Base-by-base conservation (phyloP, 2,888 invertebrate genomes). In the Drosophila cracens region DNA sequence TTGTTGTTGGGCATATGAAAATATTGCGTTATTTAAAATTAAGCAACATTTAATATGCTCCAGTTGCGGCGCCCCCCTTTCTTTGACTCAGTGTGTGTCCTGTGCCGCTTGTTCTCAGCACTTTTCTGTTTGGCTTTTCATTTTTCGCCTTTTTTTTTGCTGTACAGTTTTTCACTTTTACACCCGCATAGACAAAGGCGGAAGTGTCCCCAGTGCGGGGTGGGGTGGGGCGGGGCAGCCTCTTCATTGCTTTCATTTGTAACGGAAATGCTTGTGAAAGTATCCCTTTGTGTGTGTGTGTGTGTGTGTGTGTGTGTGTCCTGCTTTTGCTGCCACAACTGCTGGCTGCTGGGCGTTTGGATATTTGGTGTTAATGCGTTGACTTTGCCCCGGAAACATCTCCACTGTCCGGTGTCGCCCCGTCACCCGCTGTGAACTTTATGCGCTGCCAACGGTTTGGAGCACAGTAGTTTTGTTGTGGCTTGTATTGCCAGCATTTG, bases 251-350 rank as follows among this genome's bases (percentile, higher is more conserved):
- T 84, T 86, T 89, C 85, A 86, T 86, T 86, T 86, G 89, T 89
- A 89, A 73, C 87, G 87, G 87, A 87, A 87, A 87, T 87, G 90
- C 81, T 89, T 89, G 81, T 82, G 81, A 89, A 87, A 87, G 77
- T 87, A 82, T 87, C 89, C 89, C 79, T 75, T 74, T 79, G 49
- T 70, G 40, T 70, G 51, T 57, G 61, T 18, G 43, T 27, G 31
- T 54, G 53, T 48, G 25, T 59, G 38, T 36, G 31, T 52, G 34
- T 63, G 40, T n/a, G 31, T 49, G 52, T 67, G 43, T 65, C 59
- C 57, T 66, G 59, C 56, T 57, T 68, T 70, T 63, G 51, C 31
- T 74, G 49, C 46, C 18, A 49, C 18, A 27, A 27, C 27, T 29
- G 49, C 10, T 29, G 27, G 27, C 18, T 49, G 49, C 49, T 49